Percentiles rank a stretch among this genome's conserved stretches.
Evolutionary conservation across 2,888 invertebrate species (phyloP).

Genomic region (Byasa hedistus): DNA sequence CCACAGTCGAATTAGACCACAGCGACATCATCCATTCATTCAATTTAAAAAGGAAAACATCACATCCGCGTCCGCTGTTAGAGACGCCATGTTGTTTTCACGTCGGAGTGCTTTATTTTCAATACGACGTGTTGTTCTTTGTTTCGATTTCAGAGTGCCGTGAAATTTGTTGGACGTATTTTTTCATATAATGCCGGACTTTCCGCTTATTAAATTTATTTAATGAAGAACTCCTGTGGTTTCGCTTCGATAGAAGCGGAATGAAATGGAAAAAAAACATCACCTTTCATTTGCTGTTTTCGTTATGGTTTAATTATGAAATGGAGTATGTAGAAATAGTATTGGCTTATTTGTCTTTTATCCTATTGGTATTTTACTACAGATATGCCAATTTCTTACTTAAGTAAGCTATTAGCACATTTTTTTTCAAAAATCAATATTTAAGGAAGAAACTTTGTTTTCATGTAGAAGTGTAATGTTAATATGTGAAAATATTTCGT

Average conservation of each 20-base stretch:
- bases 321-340: not conserved
- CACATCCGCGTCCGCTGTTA: not conserved
- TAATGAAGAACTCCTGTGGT: slow-evolving; percentile 10
- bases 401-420: no score
- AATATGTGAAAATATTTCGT: no score
- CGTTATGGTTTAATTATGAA: not conserved
- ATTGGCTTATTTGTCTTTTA: no score
- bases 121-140: slow-evolving; percentile 5
- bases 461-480: no score
- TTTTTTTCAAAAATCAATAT: no score
- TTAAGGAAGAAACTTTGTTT: no score
- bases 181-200: slow-evolving; percentile 1
- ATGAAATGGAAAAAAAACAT: not conserved
- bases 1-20: not conserved
- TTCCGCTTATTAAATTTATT: slow-evolving; percentile 10
- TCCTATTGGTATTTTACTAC: no score
- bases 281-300: not conserved
- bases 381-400: no score
- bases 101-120: slow-evolving; percentile 2
- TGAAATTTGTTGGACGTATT: slow-evolving; percentile 6
- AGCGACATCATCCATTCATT: not conserved
- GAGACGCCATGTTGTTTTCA: slow-evolving; percentile 6
- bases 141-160: slow-evolving; percentile 12
- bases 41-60: not conserved
- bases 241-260: not conserved